Evolutionary conservation across 2,113 vertebrate genomes (phyloP).

Genomic region (Glaucidium brasilianum): DNA sequence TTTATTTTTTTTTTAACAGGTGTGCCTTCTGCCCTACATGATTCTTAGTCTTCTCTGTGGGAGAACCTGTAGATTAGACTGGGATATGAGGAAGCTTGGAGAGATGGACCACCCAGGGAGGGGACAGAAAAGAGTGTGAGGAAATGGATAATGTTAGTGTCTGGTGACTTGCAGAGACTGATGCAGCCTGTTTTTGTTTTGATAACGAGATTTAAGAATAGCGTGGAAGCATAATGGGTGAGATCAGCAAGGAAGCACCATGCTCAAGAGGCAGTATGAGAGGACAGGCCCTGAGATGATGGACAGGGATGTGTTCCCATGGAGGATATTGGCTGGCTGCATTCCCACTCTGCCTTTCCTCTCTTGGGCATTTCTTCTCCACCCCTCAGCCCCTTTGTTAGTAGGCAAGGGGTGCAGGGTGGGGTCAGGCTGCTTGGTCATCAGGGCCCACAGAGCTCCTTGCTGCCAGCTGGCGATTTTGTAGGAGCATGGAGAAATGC

Average conservation of each 20-base stretch:
- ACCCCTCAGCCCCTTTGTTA: not conserved
- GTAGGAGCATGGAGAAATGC: fast-evolving
- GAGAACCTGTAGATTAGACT: not conserved
- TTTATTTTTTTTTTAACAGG: not conserved
- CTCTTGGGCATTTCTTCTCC: not conserved
- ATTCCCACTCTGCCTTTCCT: not conserved
- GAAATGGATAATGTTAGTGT: not conserved
- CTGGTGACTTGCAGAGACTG: not conserved
- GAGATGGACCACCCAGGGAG: slow-evolving; percentile 14
- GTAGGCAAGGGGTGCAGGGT: fast-evolving
- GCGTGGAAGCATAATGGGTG: not conserved
- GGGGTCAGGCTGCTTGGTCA: not conserved
- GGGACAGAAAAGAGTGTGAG: slow-evolving; percentile 4
- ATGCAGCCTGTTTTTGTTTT: slow-evolving; percentile 31
- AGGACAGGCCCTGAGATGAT: not conserved
- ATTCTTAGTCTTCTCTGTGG: not conserved
- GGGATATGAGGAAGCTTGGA: not conserved
- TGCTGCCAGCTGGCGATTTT: not conserved
- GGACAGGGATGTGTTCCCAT: not conserved
- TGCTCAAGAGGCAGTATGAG: not conserved
- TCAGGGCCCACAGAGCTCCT: not conserved
- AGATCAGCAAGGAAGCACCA: not conserved
- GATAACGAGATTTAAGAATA: slow-evolving; percentile 36
- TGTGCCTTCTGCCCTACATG: not conserved
- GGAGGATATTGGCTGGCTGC: not conserved